Evolutionary conservation across 2,113 vertebrate species (phyloP).

Genomic region (Nycticorax nycticorax): DNA sequence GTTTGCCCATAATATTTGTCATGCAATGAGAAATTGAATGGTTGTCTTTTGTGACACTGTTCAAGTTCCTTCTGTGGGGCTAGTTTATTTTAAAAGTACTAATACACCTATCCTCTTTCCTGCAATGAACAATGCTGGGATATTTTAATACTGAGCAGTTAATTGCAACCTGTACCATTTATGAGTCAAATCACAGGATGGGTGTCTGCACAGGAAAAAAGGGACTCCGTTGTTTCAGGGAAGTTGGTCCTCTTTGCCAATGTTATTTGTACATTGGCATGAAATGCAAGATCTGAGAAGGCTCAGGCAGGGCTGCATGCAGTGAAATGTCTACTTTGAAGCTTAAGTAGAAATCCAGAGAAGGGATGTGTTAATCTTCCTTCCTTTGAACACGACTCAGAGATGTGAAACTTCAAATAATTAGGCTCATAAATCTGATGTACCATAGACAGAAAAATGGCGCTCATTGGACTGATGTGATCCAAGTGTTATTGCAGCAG

Average conservation of each 20-base stretch:
- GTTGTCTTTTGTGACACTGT: neutral
- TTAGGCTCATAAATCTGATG: neutral
- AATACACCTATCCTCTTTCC: neutral
- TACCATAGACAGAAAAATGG: neutral
- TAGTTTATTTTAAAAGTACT: conserved; percentile 20
- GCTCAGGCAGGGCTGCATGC: neutral
- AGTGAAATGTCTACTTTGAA: neutral
- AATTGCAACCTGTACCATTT: conserved; percentile 30
- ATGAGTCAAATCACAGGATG: neutral
- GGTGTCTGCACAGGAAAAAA: neutral
- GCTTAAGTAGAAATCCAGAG: neutral
- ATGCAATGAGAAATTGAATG: neutral
- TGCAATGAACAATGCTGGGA: conserved; percentile 11
- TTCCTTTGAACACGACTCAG: neutral
- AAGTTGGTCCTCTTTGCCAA: neutral
- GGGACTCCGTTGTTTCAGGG: neutral
- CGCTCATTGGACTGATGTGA: neutral
- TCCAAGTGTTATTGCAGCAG: neutral
- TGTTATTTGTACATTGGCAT: neutral
- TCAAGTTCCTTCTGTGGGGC: neutral
- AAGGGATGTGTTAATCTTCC: neutral
- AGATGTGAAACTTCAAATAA: neutral
- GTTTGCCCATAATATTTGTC: neutral
- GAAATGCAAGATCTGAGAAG: neutral
- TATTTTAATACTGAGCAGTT: conserved; percentile 42